Percentiles rank a stretch among this genome's conserved stretches.
Evolutionary conservation across 1,140 invertebrate species (phyloP).

Genomic region (Trachymyrmex septentrionalis): DNA sequence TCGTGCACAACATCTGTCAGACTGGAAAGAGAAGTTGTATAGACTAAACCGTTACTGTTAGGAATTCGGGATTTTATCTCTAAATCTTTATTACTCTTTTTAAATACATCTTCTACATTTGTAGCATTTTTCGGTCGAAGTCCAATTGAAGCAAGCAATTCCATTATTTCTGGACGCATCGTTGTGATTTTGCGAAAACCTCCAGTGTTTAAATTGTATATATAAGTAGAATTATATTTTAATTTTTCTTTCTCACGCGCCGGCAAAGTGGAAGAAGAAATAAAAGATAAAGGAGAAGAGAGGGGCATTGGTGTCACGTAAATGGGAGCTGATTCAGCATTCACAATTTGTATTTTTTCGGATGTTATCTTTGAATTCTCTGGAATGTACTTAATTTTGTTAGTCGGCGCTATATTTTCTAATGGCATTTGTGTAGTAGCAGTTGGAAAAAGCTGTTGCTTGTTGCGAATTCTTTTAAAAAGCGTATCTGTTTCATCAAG

Average conservation of each 20-base stretch:
- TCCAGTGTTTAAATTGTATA: slow-evolving; percentile 53
- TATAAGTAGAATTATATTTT: slow-evolving; percentile 69
- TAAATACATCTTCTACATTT: slow-evolving; percentile 65
- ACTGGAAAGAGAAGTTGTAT: slow-evolving; percentile 38
- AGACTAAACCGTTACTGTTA: slow-evolving; percentile 59
- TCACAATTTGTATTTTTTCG: slow-evolving; percentile 24
- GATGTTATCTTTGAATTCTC: not conserved
- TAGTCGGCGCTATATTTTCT: slow-evolving; percentile 13
- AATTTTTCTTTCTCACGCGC: slow-evolving; percentile 22
- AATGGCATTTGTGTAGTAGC: slow-evolving; percentile 9
- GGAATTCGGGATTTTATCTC: slow-evolving; percentile 66
- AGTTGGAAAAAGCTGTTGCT: slow-evolving; percentile 74
- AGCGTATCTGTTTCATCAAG: not conserved
- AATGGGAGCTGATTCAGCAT: slow-evolving; percentile 69
- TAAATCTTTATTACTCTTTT: slow-evolving; percentile 58
- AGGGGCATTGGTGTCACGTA: slow-evolving; percentile 81
- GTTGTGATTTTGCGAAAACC: slow-evolving; percentile 70
- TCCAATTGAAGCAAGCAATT: slow-evolving; percentile 84
- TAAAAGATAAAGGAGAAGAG: not conserved
- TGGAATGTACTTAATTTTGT: not conserved
- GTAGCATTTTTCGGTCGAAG: slow-evolving; percentile 69
- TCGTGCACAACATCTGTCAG: slow-evolving; percentile 53
- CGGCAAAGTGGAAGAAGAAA: not conserved
- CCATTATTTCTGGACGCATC: slow-evolving; percentile 83
- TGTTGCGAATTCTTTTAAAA: not conserved